A percentile compares a stretch with the other conserved stretches of the same genome.
Conservation (phyloP, 1,140 invertebrate genomes). For the Paracyclopina nana region DNA sequence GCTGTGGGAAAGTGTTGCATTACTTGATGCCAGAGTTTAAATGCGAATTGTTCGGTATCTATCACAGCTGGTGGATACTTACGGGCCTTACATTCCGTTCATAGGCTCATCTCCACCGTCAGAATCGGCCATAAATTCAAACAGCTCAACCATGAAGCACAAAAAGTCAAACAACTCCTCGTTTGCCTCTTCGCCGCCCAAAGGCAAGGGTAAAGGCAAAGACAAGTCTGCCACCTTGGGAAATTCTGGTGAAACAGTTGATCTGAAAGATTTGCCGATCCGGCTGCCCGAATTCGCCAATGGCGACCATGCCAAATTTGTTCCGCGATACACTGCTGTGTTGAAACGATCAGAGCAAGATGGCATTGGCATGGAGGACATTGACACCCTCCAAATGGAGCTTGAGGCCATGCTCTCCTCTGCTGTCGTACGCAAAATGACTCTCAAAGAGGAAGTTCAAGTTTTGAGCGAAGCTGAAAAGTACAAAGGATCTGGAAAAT, state of each 20-base stretch:
- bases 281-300: slow-evolving; percentile 28
- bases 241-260: slow-evolving; percentile 18
- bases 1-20: too few relatives aligned
- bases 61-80: too few relatives aligned
- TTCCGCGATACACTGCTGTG: slow-evolving; percentile 8
- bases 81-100: too few relatives aligned
- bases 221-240: too few relatives aligned
- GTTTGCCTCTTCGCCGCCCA: too few relatives aligned
- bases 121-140: too few relatives aligned
- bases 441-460: slow-evolving; percentile 45
- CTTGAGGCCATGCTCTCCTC: slow-evolving; percentile 65
- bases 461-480: slow-evolving; percentile 25
- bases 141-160: too few relatives aligned
- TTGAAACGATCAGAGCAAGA: slow-evolving; percentile 7
- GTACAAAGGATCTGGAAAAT: slow-evolving; percentile 22
- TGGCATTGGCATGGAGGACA: slow-evolving; percentile 42
- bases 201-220: too few relatives aligned
- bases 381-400: slow-evolving; percentile 63
- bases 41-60: too few relatives aligned
- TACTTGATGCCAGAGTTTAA: too few relatives aligned
- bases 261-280: slow-evolving; percentile 27
- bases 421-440: slow-evolving; percentile 48
- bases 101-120: too few relatives aligned
- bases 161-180: too few relatives aligned
- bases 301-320: slow-evolving; percentile 5